Conservation (phyloP, 2,113 vertebrate genomes). For the Muscicapa adusta region DNA sequence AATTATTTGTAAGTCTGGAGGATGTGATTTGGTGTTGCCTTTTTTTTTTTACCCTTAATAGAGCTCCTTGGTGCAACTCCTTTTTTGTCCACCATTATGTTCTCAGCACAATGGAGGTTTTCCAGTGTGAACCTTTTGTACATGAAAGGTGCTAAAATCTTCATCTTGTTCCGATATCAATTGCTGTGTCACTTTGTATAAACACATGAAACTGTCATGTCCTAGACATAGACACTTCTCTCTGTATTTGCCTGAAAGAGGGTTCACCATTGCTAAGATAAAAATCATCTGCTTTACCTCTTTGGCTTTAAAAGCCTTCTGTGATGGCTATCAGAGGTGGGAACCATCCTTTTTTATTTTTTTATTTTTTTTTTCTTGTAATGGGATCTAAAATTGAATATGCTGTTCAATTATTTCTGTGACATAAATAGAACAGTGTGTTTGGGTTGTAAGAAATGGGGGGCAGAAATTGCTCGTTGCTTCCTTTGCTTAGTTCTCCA, state of each 20-base stretch:
- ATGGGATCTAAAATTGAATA: neutral
- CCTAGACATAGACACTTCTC: neutral
- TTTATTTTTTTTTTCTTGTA: neutral
- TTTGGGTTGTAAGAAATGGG: neutral
- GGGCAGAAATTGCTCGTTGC: neutral
- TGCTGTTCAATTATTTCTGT: neutral
- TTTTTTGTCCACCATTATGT: neutral
- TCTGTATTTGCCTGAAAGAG: neutral
- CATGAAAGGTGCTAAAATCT: neutral
- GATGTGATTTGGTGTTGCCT: neutral
- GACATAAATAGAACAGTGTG: neutral
- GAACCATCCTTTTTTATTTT: neutral
- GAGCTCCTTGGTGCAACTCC: neutral
- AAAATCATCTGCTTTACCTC: neutral
- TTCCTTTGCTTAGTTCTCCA: neutral
- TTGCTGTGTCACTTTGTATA: neutral
- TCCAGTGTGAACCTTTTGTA: neutral
- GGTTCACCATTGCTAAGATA: no score
- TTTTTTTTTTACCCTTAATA: neutral
- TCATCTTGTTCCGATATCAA: neutral
- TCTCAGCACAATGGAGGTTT: neutral
- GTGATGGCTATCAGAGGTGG: neutral
- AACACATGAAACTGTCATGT: neutral
- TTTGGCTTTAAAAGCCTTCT: neutral
- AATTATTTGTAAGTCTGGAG: neutral